phyloP scores from a whole-genome alignment of 2,888 invertebrate species.

The Flexamia atlantica region DNA sequence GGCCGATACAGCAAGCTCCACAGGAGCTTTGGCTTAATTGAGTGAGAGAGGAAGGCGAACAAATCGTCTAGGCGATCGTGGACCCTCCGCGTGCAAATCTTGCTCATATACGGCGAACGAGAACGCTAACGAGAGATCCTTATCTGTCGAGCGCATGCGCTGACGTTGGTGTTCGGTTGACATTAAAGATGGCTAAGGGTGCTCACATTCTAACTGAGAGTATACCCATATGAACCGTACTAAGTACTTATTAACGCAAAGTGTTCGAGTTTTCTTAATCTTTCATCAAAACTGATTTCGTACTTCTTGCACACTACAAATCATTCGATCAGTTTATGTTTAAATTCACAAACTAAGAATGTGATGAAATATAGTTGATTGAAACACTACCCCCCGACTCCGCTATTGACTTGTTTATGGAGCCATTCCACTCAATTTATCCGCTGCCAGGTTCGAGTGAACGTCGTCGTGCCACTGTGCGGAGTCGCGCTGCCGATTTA shows the following conservation, averaged over 20 bases:
- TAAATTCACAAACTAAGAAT: too few species aligned
- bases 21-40: background rate
- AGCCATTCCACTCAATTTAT: background rate
- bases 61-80: constrained; percentile 6
- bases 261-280: too few species aligned
- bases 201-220: background rate
- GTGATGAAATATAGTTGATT: background rate
- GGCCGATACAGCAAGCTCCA: background rate
- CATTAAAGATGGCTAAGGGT: constrained; percentile 1
- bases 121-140: constrained; percentile 12
- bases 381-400: background rate
- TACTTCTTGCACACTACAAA: too few species aligned
- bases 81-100: constrained; percentile 42
- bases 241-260: too few species aligned
- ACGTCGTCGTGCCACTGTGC: background rate
- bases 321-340: too few species aligned
- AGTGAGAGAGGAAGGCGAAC: background rate
- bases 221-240: too few species aligned
- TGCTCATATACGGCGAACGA: constrained; percentile 39
- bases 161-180: background rate
- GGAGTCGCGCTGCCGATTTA: background rate
- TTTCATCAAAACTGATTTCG: too few species aligned
- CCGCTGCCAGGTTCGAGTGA: background rate
- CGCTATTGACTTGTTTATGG: constrained; percentile 21
- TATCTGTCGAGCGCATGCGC: background rate